These are phyloP conservation scores for Thripadectes ignobilis DNA, from an alignment of 2,797 vertebrate species.

Conservation along the genomic window DNA sequence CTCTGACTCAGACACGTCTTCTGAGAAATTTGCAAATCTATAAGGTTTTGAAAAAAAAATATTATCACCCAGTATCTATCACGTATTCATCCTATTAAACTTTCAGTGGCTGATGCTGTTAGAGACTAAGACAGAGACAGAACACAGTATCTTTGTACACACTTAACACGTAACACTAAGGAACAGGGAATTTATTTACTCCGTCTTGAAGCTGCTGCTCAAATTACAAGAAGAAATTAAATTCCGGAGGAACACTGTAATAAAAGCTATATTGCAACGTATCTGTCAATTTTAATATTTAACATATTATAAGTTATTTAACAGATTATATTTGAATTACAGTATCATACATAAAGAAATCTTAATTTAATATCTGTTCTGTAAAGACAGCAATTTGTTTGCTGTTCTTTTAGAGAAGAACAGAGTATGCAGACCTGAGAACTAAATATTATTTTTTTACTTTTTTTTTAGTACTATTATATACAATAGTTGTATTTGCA, in stretches of 20 bases:
- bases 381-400: neutral
- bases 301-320: neutral
- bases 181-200: neutral
- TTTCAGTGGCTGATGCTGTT: neutral
- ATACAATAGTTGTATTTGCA: neutral
- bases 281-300: neutral
- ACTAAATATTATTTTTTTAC: neutral
- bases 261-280: neutral
- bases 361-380: neutral
- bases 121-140: neutral
- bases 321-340: neutral
- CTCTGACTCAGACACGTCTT: neutral
- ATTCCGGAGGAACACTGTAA: neutral
- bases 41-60: neutral
- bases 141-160: neutral
- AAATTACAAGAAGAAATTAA: neutral
- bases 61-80: neutral
- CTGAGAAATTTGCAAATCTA: neutral
- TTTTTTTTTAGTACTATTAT: neutral
- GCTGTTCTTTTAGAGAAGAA: neutral
- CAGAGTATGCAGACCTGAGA: neutral
- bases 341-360: neutral
- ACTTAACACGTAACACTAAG: neutral
- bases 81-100: neutral
- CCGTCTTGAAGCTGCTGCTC: neutral